A percentile compares a stretch with the other conserved stretches of the same genome.
phyloP scores from a whole-genome alignment of 2,113 vertebrate genomes.

The Syrrhaptes paradoxus region DNA sequence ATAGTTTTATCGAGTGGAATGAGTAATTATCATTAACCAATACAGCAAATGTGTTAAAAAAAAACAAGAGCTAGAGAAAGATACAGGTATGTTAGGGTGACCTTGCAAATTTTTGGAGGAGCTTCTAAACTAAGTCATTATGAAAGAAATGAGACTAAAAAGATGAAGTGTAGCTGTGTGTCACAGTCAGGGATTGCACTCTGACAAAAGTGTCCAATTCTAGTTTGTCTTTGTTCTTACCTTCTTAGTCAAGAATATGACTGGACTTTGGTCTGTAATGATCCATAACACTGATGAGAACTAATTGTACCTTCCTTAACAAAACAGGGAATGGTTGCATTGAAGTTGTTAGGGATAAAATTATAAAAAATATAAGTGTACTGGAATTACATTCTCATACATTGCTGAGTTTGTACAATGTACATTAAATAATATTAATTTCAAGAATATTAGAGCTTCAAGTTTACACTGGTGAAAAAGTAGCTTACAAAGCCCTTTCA shows the following conservation, averaged over 20 bases:
- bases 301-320: neutral
- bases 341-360: neutral
- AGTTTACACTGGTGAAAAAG: neutral
- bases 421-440: neutral
- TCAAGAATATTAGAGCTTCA: neutral
- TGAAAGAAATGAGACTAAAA: neutral
- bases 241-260: neutral
- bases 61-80: neutral
- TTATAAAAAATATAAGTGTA: neutral
- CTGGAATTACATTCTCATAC: neutral
- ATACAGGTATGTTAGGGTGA: neutral
- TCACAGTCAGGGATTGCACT: neutral
- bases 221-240: neutral
- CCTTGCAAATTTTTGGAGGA: neutral
- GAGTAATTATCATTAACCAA: neutral
- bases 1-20: neutral
- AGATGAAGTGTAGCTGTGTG: neutral
- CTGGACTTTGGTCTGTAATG: accelerated
- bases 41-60: neutral
- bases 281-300: neutral
- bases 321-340: neutral
- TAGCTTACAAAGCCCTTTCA: neutral
- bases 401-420: neutral
- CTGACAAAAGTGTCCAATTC: neutral
- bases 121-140: neutral